A percentile compares a stretch with the other conserved stretches of the same genome.
These are phyloP conservation scores for Novumbra hubbsi DNA, from an alignment of 2,797 vertebrate species.

Conservation along the genomic window DNA sequence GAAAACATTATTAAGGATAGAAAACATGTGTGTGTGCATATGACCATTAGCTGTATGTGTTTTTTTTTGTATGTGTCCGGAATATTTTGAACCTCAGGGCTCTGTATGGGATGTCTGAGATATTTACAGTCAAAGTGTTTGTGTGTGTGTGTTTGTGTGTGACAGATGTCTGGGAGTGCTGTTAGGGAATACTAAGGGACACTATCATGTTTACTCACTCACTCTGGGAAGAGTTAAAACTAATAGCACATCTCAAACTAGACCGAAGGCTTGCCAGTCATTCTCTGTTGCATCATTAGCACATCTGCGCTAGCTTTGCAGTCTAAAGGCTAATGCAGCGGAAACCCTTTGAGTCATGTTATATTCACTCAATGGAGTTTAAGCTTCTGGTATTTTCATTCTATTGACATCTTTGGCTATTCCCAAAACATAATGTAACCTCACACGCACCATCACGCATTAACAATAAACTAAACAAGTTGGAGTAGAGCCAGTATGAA, in stretches of 20 bases:
- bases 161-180: neutral
- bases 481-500: slow-evolving; percentile 1
- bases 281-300: slow-evolving; percentile 32
- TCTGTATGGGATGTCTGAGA: neutral
- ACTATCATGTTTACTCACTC: neutral
- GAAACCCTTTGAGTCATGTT: slow-evolving; percentile 6
- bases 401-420: neutral
- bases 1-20: too few species aligned
- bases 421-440: neutral
- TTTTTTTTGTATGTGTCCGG: neutral
- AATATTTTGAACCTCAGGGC: neutral
- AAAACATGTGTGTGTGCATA: neutral
- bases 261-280: slow-evolving; percentile 10
- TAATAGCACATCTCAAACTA: slow-evolving; percentile 7
- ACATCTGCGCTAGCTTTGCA: slow-evolving; percentile 18
- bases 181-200: neutral
- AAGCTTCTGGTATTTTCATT: neutral
- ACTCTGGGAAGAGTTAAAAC: neutral
- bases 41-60: neutral
- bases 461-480: neutral
- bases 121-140: neutral
- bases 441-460: neutral
- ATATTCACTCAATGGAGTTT: slow-evolving; percentile 27
- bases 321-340: slow-evolving; percentile 21
- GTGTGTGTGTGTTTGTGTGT: slow-evolving; percentile 1